Evolutionary conservation across 2,113 vertebrate genomes (phyloP), one percentile per base, ranked within the genome.

Genomic region (Tursiops truncatus): DNA sequence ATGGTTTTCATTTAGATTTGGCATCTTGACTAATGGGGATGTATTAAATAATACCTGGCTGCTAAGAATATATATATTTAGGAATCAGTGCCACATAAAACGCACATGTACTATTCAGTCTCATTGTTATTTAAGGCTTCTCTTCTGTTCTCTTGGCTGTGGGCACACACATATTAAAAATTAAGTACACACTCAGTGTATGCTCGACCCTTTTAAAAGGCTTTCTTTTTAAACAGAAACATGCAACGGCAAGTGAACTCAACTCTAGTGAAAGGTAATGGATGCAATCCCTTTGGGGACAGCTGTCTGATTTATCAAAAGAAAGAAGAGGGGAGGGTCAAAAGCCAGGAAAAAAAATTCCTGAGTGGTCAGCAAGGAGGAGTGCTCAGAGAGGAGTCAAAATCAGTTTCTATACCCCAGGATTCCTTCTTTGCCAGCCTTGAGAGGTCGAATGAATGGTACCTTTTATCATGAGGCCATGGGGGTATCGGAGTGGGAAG

Each of bases 41-140:
- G 58, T 90, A 97, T 96, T 96, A 96, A 97, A 97, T 96, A 98
- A 96, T 96, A 97, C 94, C 92, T 97, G 96, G 94, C 95, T 97
- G 95, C 80, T 96, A 97, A 92, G 79, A 71, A 92, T 87, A 70
- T 96, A 88, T 93, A 76, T 90, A 87, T 96, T 96, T 96, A 92
- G 96, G 87, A 96, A 94, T 91, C 95, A 81, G 92, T 92, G 95
- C 96, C 97, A 98, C 92, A 84, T 95, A 97, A 97, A 97, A 97
- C 83, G 97, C 26, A 60, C 41, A 53, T 41, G 70, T 41, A 96
- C 58, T 92, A 56, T 81, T 95, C 13, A 0, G 74, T 93, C 84
- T 94, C 83, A 81, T 56, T 96, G 83, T 97, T 97, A 97, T 83
- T 98, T 95, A 96, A 97, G 58, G 94, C 60, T 87, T 97, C 79